phyloP scores from a whole-genome alignment of 2,113 vertebrate genomes.

The Aegotheles bennettii region DNA sequence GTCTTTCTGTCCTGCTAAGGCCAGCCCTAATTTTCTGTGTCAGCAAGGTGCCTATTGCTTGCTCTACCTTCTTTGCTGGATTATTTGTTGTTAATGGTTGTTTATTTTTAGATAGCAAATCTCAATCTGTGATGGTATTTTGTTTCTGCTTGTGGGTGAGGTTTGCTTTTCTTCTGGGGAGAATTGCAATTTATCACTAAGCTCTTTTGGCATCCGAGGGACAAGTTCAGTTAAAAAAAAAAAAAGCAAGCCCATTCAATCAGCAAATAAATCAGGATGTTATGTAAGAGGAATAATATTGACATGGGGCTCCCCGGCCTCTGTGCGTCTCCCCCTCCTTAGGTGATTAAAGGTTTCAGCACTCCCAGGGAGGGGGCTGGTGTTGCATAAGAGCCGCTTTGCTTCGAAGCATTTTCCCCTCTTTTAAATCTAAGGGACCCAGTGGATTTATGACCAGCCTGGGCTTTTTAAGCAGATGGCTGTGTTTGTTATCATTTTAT shows the following conservation, averaged over 20 bases:
- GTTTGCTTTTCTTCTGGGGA: constrained; percentile 23
- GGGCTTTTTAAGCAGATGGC: constrained; percentile 34
- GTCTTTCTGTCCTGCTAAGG: background rate
- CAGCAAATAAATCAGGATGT: constrained; percentile 29
- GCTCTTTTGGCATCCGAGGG: constrained; percentile 29
- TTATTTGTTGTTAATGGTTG: constrained; percentile 30
- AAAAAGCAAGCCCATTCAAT: background rate
- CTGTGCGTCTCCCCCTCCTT: background rate
- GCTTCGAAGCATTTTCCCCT: constrained; percentile 18
- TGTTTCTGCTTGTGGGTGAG: background rate
- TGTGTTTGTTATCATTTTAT: background rate
- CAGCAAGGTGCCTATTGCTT: background rate
- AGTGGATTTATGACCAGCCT: constrained; percentile 20
- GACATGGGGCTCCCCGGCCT: constrained; percentile 6
- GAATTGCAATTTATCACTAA: constrained; percentile 36
- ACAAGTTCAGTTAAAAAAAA: background rate
- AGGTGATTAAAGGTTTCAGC: constrained; percentile 70
- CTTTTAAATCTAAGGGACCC: constrained; percentile 50
- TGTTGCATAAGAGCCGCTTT: constrained; percentile 51
- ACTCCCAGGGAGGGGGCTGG: constrained; percentile 1
- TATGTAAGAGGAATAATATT: constrained; percentile 61
- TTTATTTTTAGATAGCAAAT: constrained; percentile 65
- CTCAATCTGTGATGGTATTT: constrained; percentile 31
- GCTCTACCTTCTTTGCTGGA: background rate
- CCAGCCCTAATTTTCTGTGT: background rate